phyloP scores from a whole-genome alignment of 2,888 invertebrate species.

The Acanthococcus lagerstroemiae region DNA sequence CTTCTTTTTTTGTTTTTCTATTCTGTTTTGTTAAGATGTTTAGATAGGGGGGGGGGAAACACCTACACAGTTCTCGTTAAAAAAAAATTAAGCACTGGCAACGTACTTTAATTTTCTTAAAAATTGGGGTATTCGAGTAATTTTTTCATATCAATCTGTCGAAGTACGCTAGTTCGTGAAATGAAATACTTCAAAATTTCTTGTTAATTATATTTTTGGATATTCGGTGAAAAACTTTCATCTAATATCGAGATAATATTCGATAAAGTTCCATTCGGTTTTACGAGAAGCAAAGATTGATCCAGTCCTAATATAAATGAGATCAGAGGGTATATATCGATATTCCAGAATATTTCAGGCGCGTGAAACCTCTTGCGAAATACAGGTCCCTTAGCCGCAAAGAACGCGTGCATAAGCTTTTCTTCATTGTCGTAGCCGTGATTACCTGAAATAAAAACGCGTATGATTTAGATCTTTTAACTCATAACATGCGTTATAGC shows the following conservation, averaged over 20 bases:
- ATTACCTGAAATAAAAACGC: too few relatives aligned
- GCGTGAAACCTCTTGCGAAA: conserved; percentile 47
- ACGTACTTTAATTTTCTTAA: too few relatives aligned
- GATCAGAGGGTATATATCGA: conserved; percentile 55
- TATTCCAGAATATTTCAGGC: conserved; percentile 51
- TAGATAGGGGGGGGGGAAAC: too few relatives aligned
- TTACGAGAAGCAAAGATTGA: background rate
- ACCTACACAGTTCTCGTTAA: too few relatives aligned
- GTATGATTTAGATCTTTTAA: too few relatives aligned
- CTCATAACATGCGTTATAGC: too few relatives aligned
- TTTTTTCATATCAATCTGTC: too few relatives aligned
- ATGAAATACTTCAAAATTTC: background rate
- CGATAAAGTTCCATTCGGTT: background rate
- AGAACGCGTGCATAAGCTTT: conserved; percentile 53
- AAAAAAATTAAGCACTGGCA: too few relatives aligned
- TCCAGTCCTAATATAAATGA: conserved; percentile 33
- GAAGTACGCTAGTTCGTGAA: background rate
- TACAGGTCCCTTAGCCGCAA: conserved; percentile 58
- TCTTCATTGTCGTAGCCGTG: conserved; percentile 58
- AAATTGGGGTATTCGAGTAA: too few relatives aligned
- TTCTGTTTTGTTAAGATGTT: too few relatives aligned
- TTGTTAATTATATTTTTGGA: background rate
- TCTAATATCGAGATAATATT: conserved; percentile 5
- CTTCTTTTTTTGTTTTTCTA: too few relatives aligned
- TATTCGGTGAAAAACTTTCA: background rate